Evolutionary conservation across 2,888 invertebrate species (phyloP), one percentile per base, ranked within the genome.

Genomic region (Clistopyga incitator): DNA sequence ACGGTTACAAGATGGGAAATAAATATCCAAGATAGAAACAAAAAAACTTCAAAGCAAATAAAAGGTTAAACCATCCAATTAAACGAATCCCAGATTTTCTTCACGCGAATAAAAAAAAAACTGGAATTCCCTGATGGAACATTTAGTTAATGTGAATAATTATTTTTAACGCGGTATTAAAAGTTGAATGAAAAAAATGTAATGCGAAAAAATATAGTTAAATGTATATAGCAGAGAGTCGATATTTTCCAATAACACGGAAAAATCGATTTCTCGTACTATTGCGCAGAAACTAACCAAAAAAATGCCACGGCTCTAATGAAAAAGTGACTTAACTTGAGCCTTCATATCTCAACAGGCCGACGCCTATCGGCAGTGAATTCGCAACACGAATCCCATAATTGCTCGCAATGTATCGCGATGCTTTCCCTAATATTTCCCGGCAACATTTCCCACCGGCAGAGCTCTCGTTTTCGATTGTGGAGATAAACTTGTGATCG

Each of bases 401-500:
- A 56, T 8, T 45, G 23, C 13, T 52, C 8, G 18, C 56, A 18
- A n/a, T 64, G 47, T 61, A 20, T 59, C 34, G 23, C 59, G 64
- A 50, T 54, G 82, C 84, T 85, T 85, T 67, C 78, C 82, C 50
- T 75, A 85, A 64, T 61, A 61, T 34, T 34, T 85, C 56, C 75
- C 38, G 18, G 50, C 54, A 20, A 38, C 61, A 77, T 80, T 56
- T 81, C 68, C 80, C 72, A 78, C n/a, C 34, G 81, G 70, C 20
- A 29, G n/a, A 72, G 65, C 38, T 76, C 79, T 75, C 64, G 84
- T 68, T 84, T 83, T 74, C 68, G 85, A 85, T 86, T 86, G 80
- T 86, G 82, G 76, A 68, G 67, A 77, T 84, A 87, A 87, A 87
- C 86, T 88, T 82, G 61, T 72, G 87, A 86, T 87, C 83, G 83